Evolutionary conservation across 2,888 invertebrate species (phyloP).

Genomic region (Agonopterix alstromeriana): DNA sequence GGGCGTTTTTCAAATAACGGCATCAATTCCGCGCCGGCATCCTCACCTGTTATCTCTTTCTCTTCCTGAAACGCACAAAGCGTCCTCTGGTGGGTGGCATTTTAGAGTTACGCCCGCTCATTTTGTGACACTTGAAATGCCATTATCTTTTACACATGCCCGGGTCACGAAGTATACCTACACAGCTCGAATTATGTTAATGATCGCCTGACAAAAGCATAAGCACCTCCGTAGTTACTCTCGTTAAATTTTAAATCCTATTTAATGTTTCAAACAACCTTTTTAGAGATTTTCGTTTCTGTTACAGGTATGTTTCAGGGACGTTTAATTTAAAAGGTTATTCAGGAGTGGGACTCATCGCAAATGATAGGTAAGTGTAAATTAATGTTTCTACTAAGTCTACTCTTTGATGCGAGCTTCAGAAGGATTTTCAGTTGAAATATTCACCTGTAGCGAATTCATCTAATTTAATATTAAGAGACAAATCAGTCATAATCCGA

Average conservation of each 20-base stretch:
- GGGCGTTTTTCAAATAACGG: slow-evolving; percentile 59
- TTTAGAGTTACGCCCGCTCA: slow-evolving; percentile 37
- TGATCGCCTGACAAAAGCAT: slow-evolving; percentile 39
- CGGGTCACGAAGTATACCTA: slow-evolving; percentile 29
- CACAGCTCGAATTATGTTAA: slow-evolving; percentile 45
- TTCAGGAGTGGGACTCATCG: slow-evolving; percentile 21
- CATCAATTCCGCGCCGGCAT: slow-evolving; percentile 50
- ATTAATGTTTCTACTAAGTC: slow-evolving; percentile 18
- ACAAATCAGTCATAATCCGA: too few species aligned
- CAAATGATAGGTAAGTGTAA: slow-evolving; percentile 18
- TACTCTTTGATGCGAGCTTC: slow-evolving; percentile 36
- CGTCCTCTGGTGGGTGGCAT: slow-evolving; percentile 32
- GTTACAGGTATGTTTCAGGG: slow-evolving; percentile 42
- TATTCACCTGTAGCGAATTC: slow-evolving; percentile 24
- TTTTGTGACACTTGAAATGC: slow-evolving; percentile 45
- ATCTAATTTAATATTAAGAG: too few species aligned
- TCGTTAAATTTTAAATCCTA: slow-evolving; percentile 45
- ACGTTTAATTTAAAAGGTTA: slow-evolving; percentile 16
- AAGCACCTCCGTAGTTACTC: slow-evolving; percentile 24
- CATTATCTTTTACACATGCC: slow-evolving; percentile 41
- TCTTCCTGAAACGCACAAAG: slow-evolving; percentile 48
- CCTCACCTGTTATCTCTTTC: slow-evolving; percentile 55
- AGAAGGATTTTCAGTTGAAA: slow-evolving; percentile 23
- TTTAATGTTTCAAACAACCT: slow-evolving; percentile 22
- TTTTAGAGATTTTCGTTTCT: slow-evolving; percentile 32